These are phyloP conservation scores for Cynodonichthys magdalenae DNA, from an alignment of 2,797 vertebrate genomes.

Conservation along the genomic window DNA sequence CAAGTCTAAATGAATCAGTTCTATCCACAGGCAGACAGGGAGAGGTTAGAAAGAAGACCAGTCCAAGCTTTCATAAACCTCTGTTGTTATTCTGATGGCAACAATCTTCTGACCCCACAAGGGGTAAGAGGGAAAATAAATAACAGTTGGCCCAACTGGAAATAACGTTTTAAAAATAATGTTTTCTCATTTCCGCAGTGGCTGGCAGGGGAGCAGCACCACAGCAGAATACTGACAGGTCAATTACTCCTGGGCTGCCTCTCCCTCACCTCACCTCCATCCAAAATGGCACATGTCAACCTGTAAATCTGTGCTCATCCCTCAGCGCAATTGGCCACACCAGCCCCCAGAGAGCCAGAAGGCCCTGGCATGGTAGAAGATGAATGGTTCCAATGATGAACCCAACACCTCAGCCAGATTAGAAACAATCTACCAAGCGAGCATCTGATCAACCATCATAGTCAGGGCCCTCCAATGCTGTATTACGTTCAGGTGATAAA, in stretches of 20 bases:
- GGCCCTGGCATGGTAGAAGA: constrained; percentile 81
- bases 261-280: constrained; percentile 73
- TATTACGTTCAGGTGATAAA: constrained; percentile 72
- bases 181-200: constrained; percentile 87
- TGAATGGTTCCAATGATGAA: constrained; percentile 80
- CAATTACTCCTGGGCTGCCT: constrained; percentile 86
- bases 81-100: constrained; percentile 63
- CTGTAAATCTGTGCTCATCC: constrained; percentile 85
- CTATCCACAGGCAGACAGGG: constrained; percentile 29
- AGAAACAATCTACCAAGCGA: constrained; percentile 74
- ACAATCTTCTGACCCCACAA: constrained; percentile 65
- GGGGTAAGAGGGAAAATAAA: constrained; percentile 66
- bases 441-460: constrained; percentile 74
- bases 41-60: constrained; percentile 48
- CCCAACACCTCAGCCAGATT: constrained; percentile 82
- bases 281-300: constrained; percentile 81
- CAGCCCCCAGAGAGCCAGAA: constrained; percentile 78
- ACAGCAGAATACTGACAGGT: constrained; percentile 89
- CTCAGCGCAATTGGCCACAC: constrained; percentile 76
- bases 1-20: constrained; percentile 41
- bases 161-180: constrained; percentile 85
- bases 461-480: constrained; percentile 60
- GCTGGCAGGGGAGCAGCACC: constrained; percentile 76
- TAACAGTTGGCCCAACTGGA: constrained; percentile 75
- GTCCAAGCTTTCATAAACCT: constrained; percentile 65